These are phyloP conservation scores for Esox niger DNA, from an alignment of 2,113 vertebrate genomes.

Conservation along the genomic window DNA sequence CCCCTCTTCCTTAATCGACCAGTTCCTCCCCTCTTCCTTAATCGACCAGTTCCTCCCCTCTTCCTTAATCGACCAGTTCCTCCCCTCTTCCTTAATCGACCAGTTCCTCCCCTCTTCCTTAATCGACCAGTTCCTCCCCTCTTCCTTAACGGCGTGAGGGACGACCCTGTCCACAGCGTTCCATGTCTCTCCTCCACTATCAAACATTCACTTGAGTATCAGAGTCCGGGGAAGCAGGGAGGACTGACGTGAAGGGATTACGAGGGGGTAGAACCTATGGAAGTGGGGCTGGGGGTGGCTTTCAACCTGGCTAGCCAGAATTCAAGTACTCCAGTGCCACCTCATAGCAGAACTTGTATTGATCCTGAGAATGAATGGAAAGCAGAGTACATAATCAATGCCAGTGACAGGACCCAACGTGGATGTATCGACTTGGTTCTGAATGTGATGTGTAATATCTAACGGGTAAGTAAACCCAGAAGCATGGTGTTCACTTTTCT, in stretches of 20 bases:
- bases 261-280: not conserved
- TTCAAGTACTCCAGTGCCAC: slow-evolving; percentile 96
- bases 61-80: no score
- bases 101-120: no score
- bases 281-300: not conserved
- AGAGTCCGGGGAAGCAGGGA: slow-evolving; percentile 2
- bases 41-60: no score
- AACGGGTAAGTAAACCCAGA: not conserved
- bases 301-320: slow-evolving; percentile 74
- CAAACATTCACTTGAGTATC: slow-evolving; percentile 28
- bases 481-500: no score
- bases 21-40: no score
- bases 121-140: slow-evolving; percentile 8
- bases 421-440: not conserved
- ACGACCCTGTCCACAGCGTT: slow-evolving; percentile 18
- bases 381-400: not conserved
- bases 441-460: not conserved
- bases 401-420: not conserved
- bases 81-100: no score
- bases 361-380: slow-evolving; percentile 77
- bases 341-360: slow-evolving; percentile 99
- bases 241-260: not conserved
- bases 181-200: slow-evolving; percentile 22
- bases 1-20: no score
- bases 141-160: slow-evolving; percentile 6